A percentile compares a stretch with the other conserved stretches of the same genome.
Evolutionary conservation across 2,113 vertebrate species (phyloP).

Genomic region (human (Homo sapiens)): DNA sequence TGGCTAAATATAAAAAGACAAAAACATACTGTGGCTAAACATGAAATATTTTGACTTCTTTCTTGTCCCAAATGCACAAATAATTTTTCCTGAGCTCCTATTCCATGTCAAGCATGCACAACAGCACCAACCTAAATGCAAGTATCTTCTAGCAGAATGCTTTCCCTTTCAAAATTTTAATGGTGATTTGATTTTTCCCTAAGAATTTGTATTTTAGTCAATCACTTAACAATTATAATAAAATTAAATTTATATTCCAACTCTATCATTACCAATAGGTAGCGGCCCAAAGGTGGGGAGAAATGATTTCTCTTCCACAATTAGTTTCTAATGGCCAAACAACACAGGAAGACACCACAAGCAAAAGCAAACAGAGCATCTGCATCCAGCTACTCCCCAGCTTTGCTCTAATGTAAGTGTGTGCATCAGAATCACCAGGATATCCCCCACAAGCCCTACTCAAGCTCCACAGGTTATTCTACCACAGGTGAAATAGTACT

Average conservation of each 20-base stretch:
- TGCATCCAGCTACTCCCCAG: background rate
- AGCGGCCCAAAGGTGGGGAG: background rate
- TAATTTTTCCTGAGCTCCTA: background rate
- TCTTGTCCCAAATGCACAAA: background rate
- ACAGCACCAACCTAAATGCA: background rate
- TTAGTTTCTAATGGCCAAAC: background rate
- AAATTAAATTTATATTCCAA: background rate
- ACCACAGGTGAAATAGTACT: background rate
- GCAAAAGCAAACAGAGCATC: background rate
- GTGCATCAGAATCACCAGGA: background rate
- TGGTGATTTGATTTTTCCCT: background rate
- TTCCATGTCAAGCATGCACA: background rate
- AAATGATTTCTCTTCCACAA: background rate
- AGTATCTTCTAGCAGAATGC: background rate
- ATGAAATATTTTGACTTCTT: background rate
- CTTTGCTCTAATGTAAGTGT: background rate
- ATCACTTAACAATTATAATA: background rate
- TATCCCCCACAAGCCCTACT: background rate
- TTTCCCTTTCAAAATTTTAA: constrained; percentile 1
- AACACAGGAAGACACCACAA: background rate
- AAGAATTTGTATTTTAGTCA: background rate
- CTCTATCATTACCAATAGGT: background rate
- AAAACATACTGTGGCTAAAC: background rate
- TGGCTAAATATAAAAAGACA: background rate
- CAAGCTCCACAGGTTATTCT: background rate